phyloP scores from a whole-genome alignment of 2,888 invertebrate species.

The Sinelater perroti region DNA sequence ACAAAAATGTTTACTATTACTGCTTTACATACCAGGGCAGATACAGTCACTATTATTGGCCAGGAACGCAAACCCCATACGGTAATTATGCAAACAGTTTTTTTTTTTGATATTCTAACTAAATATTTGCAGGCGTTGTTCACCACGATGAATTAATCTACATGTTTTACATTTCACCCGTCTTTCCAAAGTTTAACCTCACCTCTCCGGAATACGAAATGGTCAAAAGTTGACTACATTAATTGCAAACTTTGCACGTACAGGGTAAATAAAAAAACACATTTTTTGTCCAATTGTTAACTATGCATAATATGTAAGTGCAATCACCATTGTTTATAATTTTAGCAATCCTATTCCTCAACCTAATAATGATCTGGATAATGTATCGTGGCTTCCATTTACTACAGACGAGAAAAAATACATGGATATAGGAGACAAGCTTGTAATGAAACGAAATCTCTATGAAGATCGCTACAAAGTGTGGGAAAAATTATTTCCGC shows the following conservation, averaged over 20 bases:
- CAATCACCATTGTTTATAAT: too few relatives aligned
- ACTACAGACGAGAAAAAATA: slow-evolving; percentile 52
- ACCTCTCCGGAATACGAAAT: slow-evolving; percentile 56
- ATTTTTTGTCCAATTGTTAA: slow-evolving; percentile 49
- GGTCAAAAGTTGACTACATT: slow-evolving; percentile 58
- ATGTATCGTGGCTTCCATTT: slow-evolving; percentile 58
- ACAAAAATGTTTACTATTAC: slow-evolving; percentile 68
- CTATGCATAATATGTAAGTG: too few relatives aligned
- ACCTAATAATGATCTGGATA: slow-evolving; percentile 49
- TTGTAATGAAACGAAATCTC: slow-evolving; percentile 56
- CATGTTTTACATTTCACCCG: slow-evolving; percentile 55
- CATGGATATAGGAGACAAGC: slow-evolving; percentile 56
- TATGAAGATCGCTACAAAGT: slow-evolving; percentile 55
- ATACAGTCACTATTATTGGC: slow-evolving; percentile 61
- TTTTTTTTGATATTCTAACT: background rate
- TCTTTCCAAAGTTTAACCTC: slow-evolving; percentile 52
- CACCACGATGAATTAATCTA: slow-evolving; percentile 64
- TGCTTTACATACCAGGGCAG: slow-evolving; percentile 69
- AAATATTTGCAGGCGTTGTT: slow-evolving; percentile 53
- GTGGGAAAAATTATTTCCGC: slow-evolving; percentile 59
- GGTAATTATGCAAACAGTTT: slow-evolving; percentile 16
- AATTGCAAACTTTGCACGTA: slow-evolving; percentile 56
- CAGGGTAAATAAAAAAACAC: slow-evolving; percentile 49
- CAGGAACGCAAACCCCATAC: background rate
- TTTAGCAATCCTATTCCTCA: slow-evolving; percentile 62